Evolutionary conservation across 2,888 invertebrate species (phyloP), one percentile per base, ranked within the genome.

Genomic region (Volucella inflata): DNA sequence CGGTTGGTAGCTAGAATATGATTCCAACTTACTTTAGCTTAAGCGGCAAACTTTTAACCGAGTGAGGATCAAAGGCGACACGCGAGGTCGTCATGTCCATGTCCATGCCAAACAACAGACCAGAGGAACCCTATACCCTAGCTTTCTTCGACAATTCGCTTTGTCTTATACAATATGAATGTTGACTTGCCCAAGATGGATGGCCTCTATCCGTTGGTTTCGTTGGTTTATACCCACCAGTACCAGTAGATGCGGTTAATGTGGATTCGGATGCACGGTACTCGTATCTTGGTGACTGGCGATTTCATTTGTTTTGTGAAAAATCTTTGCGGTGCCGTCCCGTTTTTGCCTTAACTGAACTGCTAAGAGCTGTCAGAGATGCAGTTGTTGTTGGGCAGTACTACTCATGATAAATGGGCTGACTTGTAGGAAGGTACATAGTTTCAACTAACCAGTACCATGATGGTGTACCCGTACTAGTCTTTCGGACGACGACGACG

Each of bases 291-390:
- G 50, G 44, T 44, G 70, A 76, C 77, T 30, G 30, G 77, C 51
- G 42, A 78, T 78, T 78, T 62, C 78, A 62, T 72, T 78, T 72
- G 82, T 83, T 78, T 67, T 72, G 17, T 80, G 70, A 67, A 55
- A 50, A 83, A 67, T 78, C 55, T 74, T 83, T 81, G 81, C 60
- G 81, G 82, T 77, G 40, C 51, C 51, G 51, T 81, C 60, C 60
- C 77, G 71, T 46, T 80, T 30, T 74, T 80, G 67, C 70, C 70
- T 70, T 42, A 36, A 12, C 62, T 48, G 14, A 60, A 51, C 53
- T 40, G 53, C 38, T 62, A 46, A n/a, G 9, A 30, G 30, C 6
- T 30, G 30, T 30, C 30, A 30, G 30, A 30, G 30, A 30, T 57
- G 70, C 44, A 55, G 46, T 40, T 10, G 40, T 75, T 68, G 62